A percentile compares a stretch with the other conserved stretches of the same genome.
Conservation (phyloP, 2,113 vertebrate genomes). For the Lipophrys pholis region DNA sequence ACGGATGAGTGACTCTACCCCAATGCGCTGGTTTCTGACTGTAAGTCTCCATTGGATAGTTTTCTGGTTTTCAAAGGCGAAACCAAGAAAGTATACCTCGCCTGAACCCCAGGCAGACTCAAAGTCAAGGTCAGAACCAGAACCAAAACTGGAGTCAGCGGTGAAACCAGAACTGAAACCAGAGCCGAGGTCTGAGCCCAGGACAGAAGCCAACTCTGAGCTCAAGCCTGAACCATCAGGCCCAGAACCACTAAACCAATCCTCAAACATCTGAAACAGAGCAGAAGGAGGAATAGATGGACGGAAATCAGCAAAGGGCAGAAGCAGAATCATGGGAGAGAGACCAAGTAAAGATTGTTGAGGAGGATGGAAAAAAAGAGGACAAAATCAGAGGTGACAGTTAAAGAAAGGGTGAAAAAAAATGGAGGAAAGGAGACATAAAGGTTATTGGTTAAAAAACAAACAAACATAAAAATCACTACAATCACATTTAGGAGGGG, state of each 20-base stretch:
- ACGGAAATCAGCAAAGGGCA: slow-evolving; percentile 1
- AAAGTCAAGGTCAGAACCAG: slow-evolving; percentile 62
- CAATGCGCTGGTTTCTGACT: slow-evolving; percentile 52
- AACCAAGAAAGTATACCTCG: slow-evolving; percentile 72
- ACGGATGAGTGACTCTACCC: neutral
- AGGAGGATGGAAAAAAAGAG: neutral
- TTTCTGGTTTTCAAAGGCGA: slow-evolving; percentile 47
- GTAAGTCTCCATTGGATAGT: slow-evolving; percentile 60
- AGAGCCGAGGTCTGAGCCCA: slow-evolving; percentile 41
- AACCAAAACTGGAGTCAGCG: slow-evolving; percentile 40
- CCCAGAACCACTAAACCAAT: slow-evolving; percentile 81
- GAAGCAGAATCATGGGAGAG: neutral
- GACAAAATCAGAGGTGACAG: neutral
- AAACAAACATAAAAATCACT: slow-evolving; percentile 6
- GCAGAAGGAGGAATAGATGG: slow-evolving; percentile 20
- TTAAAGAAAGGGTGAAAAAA: neutral
- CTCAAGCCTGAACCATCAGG: slow-evolving; percentile 64
- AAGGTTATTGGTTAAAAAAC: slow-evolving; percentile 15
- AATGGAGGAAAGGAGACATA: slow-evolving; percentile 21
- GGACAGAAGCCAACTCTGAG: slow-evolving; percentile 55
- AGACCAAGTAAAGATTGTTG: neutral
- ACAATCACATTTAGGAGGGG: neutral
- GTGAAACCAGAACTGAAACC: slow-evolving; percentile 56
- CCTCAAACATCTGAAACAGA: slow-evolving; percentile 77
- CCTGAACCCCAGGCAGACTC: slow-evolving; percentile 70